Evolutionary conservation across 2,797 vertebrate species (phyloP).

Genomic region (Acipenser ruthenus): DNA sequence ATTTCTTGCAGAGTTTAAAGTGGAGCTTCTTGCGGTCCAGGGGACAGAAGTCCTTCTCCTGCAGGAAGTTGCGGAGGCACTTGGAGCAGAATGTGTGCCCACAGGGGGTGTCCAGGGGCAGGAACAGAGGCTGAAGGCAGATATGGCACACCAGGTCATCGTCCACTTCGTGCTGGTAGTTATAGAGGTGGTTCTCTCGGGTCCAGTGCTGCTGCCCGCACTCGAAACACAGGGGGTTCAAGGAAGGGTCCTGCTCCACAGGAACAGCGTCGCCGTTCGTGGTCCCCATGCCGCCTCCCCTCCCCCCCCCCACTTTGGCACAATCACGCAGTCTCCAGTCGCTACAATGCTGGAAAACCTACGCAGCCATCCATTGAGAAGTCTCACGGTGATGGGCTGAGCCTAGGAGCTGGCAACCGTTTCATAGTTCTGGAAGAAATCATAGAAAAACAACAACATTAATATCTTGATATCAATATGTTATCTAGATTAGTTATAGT

Average conservation of each 20-base stretch:
- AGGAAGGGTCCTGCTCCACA: slow-evolving; percentile 66
- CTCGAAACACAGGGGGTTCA: slow-evolving; percentile 82
- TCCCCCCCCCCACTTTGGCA: slow-evolving; percentile 41
- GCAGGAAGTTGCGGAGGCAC: slow-evolving; percentile 92
- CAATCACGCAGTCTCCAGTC: background rate
- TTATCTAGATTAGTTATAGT: background rate
- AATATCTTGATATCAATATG: too few species aligned
- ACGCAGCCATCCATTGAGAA: too few species aligned
- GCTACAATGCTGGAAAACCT: slow-evolving; percentile 30
- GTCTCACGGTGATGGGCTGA: too few species aligned
- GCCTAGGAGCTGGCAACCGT: too few species aligned
- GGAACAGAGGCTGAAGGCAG: slow-evolving; percentile 76
- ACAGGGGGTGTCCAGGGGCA: slow-evolving; percentile 91
- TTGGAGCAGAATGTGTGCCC: slow-evolving; percentile 96
- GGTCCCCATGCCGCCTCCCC: slow-evolving; percentile 70
- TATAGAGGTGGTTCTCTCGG: slow-evolving; percentile 92
- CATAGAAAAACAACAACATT: slow-evolving; percentile 37
- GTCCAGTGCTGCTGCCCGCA: slow-evolving; percentile 93
- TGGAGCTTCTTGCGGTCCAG: slow-evolving; percentile 87
- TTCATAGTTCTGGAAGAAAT: too few species aligned
- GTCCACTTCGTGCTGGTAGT: slow-evolving; percentile 93
- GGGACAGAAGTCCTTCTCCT: slow-evolving; percentile 94
- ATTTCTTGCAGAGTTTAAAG: slow-evolving; percentile 87
- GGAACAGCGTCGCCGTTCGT: slow-evolving; percentile 72
- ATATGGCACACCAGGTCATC: slow-evolving; percentile 95